Conservation (phyloP, 2,113 vertebrate genomes). For the Boulengeromyrus knoepffleri region DNA sequence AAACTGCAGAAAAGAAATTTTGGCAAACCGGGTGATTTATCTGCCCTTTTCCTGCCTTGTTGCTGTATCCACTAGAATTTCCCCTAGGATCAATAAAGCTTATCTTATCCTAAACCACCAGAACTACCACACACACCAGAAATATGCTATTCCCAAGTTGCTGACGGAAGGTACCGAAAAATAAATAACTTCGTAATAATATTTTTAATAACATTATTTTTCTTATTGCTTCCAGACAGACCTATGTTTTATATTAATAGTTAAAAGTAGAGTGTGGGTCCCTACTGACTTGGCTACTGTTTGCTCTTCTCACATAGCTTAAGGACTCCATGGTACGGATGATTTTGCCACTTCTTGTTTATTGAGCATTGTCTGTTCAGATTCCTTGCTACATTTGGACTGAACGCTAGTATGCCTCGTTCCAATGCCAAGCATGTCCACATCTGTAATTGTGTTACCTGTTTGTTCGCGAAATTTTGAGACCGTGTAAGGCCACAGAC, state of each 20-base stretch:
- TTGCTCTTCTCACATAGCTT: slow-evolving; percentile 26
- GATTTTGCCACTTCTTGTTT: slow-evolving; percentile 40
- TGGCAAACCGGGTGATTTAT: not conserved
- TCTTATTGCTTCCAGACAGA: not conserved
- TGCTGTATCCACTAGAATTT: not conserved
- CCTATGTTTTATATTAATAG: slow-evolving; percentile 8
- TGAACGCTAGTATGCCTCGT: slow-evolving; percentile 44
- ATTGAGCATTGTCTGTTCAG: slow-evolving; percentile 19
- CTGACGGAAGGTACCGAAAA: not conserved
- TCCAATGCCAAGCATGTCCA: slow-evolving; percentile 39
- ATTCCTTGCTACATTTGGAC: slow-evolving; percentile 37
- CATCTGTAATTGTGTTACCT: not conserved
- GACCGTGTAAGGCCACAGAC: not conserved
- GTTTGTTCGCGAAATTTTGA: not conserved
- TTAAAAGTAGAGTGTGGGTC: slow-evolving; percentile 28
- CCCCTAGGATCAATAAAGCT: not conserved
- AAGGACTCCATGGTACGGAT: slow-evolving; percentile 34
- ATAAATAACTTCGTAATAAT: not conserved
- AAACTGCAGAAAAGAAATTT: not conserved
- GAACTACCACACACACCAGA: not conserved
- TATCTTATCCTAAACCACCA: not conserved
- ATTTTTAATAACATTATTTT: not conserved
- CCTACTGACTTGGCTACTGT: slow-evolving; percentile 10
- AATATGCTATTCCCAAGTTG: not conserved
- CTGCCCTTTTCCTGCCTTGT: not conserved